Evolutionary conservation across 2,888 invertebrate genomes (phyloP), one percentile per base, ranked within the genome.

Genomic region (Nezara viridula): DNA sequence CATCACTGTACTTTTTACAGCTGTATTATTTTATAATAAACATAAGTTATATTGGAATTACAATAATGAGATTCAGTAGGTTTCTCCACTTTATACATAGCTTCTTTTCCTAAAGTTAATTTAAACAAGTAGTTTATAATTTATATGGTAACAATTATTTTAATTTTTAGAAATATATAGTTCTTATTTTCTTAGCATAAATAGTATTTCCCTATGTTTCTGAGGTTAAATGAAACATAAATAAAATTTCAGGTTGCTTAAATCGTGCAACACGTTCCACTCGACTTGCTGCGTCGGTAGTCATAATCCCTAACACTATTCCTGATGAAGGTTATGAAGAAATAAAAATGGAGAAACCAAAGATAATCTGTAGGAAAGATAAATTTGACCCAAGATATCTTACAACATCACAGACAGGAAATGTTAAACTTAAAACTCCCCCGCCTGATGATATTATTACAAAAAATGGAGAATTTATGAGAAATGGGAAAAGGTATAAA

Each of bases 401-500:
- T 24, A 24, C 32, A 24, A 32, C 40, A 12, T 40, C 81, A n/a
- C 44, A 77, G 7, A 77, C 10, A 14, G 88, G 88, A n/a, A 50
- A 50, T 37, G 85, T 88, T 4, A 49, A 49, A 44, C 52, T 60
- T 4, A 40, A 37, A 5, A 12, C 4, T 0, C 88, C 88, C 24
- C 85, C 85, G 4, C 27, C 40, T 16, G 81, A 81, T n/a, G 86
- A 55, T n/a, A 2, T 16, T 0, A 50, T 73, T 77, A 66, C 90
- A 6, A 66, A 52, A 6, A 89, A 77, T 60, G 90, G 90, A 3
- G 91, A 91, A 52, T 90, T 90, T 44, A 86, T 89, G 5, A 89
- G 77, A 49, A 91, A 91, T 89, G 91, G 91, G 14, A 90, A 89
- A 66, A 88, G 90, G 44, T 90, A 90, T 2, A 16, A n/a, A 16